A percentile compares a stretch with the other conserved stretches of the same genome.
These are phyloP conservation scores for Sebastes jordani DNA, from an alignment of 2,797 vertebrate species.

Conservation along the genomic window DNA sequence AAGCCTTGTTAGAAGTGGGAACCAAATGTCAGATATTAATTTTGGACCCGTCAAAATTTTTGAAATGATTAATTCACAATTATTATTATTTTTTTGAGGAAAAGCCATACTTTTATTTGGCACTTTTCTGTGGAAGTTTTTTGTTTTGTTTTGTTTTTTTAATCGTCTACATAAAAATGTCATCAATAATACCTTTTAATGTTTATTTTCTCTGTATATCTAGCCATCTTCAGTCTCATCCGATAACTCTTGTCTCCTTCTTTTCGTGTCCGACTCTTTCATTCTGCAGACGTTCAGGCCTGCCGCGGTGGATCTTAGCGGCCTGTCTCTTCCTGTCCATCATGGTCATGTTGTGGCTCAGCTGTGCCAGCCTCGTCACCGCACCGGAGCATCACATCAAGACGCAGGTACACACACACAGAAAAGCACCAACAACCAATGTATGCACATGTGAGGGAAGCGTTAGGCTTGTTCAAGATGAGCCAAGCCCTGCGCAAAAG, in stretches of 20 bases:
- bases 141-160: too few species aligned
- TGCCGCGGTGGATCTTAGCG: slow-evolving; percentile 96
- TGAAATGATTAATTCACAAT: too few species aligned
- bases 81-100: too few species aligned
- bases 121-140: too few species aligned
- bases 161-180: too few species aligned
- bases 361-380: slow-evolving; percentile 94
- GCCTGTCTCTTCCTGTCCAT: slow-evolving; percentile 95
- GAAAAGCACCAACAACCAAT: background rate
- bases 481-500: too few species aligned
- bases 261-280: background rate
- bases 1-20: too few species aligned
- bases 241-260: background rate
- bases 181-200: background rate
- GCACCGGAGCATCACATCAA: slow-evolving; percentile 93
- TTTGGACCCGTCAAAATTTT: too few species aligned
- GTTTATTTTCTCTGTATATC: background rate
- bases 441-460: background rate
- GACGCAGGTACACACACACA: slow-evolving; percentile 85
- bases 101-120: too few species aligned
- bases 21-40: too few species aligned
- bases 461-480: background rate
- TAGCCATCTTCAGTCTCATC: background rate
- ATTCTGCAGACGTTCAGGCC: slow-evolving; percentile 89
- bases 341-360: slow-evolving; percentile 97